Evolutionary conservation across 1,140 invertebrate species (phyloP), one percentile per base, ranked within the genome.

Genomic region (Stenopsyche tienmushanensis): DNA sequence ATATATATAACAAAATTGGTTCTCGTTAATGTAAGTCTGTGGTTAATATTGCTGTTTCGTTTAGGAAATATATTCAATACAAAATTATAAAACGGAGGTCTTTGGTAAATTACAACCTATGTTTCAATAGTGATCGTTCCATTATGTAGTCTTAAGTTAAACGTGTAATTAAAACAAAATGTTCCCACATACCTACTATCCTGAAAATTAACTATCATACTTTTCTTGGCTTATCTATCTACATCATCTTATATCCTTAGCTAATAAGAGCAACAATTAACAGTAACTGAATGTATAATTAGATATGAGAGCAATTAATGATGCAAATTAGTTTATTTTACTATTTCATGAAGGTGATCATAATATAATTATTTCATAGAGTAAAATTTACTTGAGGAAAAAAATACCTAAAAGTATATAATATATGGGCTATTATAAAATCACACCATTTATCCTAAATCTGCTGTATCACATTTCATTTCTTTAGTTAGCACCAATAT

Each of bases 401-500:
- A 57, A 60, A 60, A 60, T 60, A 60, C 44, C 44, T 60, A 45
- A 60, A 60, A 60, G 39, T 47, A 50, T 62, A 52, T 62, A 49
- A 24, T 64, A 62, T 62, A 70, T 64, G 62, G 68, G 68, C 64
- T 70, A 70, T 66, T 66, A 63, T 70, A 64, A 70, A 69, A 67
- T 63, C 65, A 67, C 62, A 55, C 68, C 68, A 21, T 52, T 53
- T 66, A 66, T 62, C 65, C 62, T 64, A 67, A 55, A 70, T 66
- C 68, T 64, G 68, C 68, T 66, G 67, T 70, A 70, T 70, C 68
- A 70, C 68, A 70, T 64, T 66, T 70, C 68, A 66, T 70, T 70
- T 70, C 68, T 39, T 70, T 70, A 65, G 67, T 65, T 70, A 70
- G 68, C 68, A 70, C 68, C 68, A 70, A 62, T 66, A 62, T 64